Evolutionary conservation across 2,797 vertebrate genomes (phyloP), one percentile per base, ranked within the genome.

Genomic region (Manis pentadactyla): DNA sequence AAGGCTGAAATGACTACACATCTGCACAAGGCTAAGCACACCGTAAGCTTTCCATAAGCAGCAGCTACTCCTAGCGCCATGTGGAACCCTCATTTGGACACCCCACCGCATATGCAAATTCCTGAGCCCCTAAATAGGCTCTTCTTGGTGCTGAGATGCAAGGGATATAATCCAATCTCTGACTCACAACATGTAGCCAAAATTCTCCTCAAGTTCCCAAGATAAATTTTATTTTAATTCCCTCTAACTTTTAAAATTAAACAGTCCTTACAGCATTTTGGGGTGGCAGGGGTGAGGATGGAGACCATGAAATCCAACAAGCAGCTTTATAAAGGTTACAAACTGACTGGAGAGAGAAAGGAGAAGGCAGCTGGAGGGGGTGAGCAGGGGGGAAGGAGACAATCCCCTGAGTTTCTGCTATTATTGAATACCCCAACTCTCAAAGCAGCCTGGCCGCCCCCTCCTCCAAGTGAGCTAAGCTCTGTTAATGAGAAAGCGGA

Each of bases 401-500:
- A 97, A 96, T 96, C 93, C 95, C 95, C 75, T 39, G 94, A 96
- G 95, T 97, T 97, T 93, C 86, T 95, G 96, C 95, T 94, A 79
- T 96, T 96, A 96, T 84, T 96, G 95, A 97, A 87, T 90, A 94
- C 96, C 94, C 94, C 97, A 94, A 97, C 96, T 96, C 97, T 92
- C 82, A 63, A 94, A 79, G 90, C 93, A 94, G 95, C 86, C 75
- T 0, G 0, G 93, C 86, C 14, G 29, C 90, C 94, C 46, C 84
- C 97, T 94, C 93, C 96, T 87, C 84, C 93, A 94, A 59, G 39
- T 91, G 85, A 91, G 96, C 68, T 75, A 51, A 93, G 93, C 37
- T 96, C 93, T 46, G 77, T 96, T 97, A 98, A 98, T 95, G 95
- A 98, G 97, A 97, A 91, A 92, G 87, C 78, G 14, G 97, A 90